Conservation (phyloP, 2,888 invertebrate species). For the Gisinianus flammeolus region DNA sequence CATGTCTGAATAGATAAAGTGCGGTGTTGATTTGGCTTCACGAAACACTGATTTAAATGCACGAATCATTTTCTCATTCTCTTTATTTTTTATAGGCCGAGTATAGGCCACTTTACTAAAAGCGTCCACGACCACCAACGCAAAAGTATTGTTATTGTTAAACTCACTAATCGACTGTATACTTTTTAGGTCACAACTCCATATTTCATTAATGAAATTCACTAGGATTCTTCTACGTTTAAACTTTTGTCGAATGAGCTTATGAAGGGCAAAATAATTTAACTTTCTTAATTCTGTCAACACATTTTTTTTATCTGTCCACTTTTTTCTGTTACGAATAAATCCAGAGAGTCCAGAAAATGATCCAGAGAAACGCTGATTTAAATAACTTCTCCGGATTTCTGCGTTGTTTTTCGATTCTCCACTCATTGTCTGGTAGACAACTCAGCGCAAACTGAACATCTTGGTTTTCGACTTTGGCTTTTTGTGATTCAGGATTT, state of each 20-base stretch:
- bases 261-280: not conserved
- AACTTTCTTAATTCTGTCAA: not conserved
- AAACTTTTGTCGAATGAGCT: not conserved
- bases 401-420: too few relatives aligned
- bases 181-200: conserved; percentile 1
- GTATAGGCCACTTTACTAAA: conserved; percentile 7
- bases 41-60: conserved; percentile 12
- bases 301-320: not conserved
- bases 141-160: not conserved
- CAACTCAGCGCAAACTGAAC: too few relatives aligned
- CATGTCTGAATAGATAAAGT: not conserved
- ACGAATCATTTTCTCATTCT: not conserved
- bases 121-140: not conserved
- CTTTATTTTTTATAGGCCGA: conserved; percentile 4
- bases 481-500: too few relatives aligned
- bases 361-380: not conserved
- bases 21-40: not conserved
- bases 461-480: too few relatives aligned
- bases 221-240: not conserved
- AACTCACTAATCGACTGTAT: not conserved
- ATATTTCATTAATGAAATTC: conserved; percentile 1
- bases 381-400: not conserved
- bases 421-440: too few relatives aligned
- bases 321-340: not conserved
- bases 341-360: not conserved